A percentile compares a stretch with the other conserved stretches of the same genome.
These are phyloP conservation scores for Stegodyphus dumicola DNA, from an alignment of 1,140 invertebrate genomes.

Conservation along the genomic window DNA sequence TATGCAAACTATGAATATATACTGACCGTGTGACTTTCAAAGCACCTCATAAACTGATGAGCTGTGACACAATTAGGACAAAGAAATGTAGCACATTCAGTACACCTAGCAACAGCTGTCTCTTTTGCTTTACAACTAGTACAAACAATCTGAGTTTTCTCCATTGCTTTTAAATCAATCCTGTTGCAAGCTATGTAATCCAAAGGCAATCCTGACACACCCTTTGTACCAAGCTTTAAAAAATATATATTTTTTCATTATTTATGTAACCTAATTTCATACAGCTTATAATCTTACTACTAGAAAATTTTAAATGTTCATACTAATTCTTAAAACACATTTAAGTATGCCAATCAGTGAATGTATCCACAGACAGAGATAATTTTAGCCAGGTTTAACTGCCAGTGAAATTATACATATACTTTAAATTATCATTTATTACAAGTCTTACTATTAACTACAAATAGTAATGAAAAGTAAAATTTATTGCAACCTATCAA, in stretches of 20 bases:
- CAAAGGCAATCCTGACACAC: slow-evolving; percentile 79
- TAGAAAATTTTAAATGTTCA: no score
- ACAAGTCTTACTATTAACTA: no score
- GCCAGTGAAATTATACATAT: no score
- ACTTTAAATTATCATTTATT: no score
- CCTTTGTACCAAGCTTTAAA: slow-evolving; percentile 68
- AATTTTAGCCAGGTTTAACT: no score
- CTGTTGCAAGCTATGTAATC: slow-evolving; percentile 88
- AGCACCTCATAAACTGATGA: slow-evolving; percentile 91
- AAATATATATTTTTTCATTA: background rate
- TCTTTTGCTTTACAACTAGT: slow-evolving; percentile 91
- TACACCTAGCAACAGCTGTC: slow-evolving; percentile 89
- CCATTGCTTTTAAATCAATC: slow-evolving; percentile 83
- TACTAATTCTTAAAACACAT: no score
- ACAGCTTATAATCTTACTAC: no score
- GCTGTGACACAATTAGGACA: slow-evolving; percentile 93
- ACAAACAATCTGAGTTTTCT: slow-evolving; percentile 80
- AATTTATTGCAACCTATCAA: no score
- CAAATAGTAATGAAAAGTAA: no score
- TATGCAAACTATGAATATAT: background rate
- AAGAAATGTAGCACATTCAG: slow-evolving; percentile 91
- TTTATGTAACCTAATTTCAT: no score
- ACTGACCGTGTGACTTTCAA: slow-evolving; percentile 81
- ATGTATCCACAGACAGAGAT: no score
- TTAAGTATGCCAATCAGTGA: no score